phyloP scores from a whole-genome alignment of 2,888 invertebrate species.

The Congeria kusceri region DNA sequence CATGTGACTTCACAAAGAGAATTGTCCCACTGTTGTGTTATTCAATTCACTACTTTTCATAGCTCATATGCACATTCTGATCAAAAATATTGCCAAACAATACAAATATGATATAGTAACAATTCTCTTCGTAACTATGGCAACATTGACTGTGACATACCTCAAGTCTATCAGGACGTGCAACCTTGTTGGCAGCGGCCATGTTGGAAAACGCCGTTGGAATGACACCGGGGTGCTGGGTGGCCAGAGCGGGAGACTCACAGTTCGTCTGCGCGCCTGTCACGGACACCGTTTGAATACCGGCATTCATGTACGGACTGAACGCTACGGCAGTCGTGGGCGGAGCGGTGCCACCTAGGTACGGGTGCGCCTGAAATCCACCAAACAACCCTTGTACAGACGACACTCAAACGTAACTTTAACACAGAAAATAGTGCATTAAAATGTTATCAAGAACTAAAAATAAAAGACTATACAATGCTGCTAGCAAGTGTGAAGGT shows the following conservation, averaged over 20 bases:
- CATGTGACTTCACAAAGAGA: too few species aligned
- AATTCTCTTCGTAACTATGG: constrained; percentile 43
- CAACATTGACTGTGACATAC: constrained; percentile 86
- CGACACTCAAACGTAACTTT: too few species aligned
- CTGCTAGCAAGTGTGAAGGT: too few species aligned
- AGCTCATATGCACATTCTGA: too few species aligned
- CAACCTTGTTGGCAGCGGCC: constrained; percentile 91
- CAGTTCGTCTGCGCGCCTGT: constrained; percentile 63
- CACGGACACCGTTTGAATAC: constrained; percentile 66
- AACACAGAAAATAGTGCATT: too few species aligned
- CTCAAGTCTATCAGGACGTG: constrained; percentile 97
- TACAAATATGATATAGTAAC: too few species aligned
- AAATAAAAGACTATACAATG: too few species aligned
- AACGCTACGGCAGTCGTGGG: constrained; percentile 74
- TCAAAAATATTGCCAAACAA: too few species aligned
- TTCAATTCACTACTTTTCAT: too few species aligned
- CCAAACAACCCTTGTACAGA: not conserved
- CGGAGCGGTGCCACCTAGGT: constrained; percentile 69
- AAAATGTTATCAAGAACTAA: too few species aligned
- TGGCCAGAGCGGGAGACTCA: constrained; percentile 66
- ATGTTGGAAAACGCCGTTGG: constrained; percentile 64
- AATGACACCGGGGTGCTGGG: constrained; percentile 73
- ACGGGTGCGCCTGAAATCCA: constrained; percentile 73
- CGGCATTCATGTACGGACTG: constrained; percentile 71
- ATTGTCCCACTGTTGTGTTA: too few species aligned